Evolutionary conservation across 2,797 vertebrate genomes (phyloP).

Genomic region (Clamator glandarius): DNA sequence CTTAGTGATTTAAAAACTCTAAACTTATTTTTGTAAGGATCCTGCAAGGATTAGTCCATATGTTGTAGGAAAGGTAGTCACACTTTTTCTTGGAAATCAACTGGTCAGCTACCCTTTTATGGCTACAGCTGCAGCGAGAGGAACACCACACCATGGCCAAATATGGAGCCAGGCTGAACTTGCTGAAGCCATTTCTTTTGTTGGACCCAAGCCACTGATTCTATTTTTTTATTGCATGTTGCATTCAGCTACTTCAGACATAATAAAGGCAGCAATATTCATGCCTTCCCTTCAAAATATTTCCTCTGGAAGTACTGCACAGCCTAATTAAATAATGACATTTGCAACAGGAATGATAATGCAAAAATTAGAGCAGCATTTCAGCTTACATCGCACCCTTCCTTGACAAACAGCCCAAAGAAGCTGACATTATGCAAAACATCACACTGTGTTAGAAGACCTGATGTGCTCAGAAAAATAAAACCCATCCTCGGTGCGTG

Average conservation of each 20-base stretch:
- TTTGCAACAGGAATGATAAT: conserved; percentile 58
- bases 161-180: conserved; percentile 49
- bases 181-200: neutral
- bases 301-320: conserved; percentile 60
- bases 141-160: conserved; percentile 44
- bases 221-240: conserved; percentile 24
- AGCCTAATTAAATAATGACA: conserved; percentile 74
- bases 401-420: conserved; percentile 58
- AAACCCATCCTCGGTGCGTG: neutral
- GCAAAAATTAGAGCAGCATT: conserved; percentile 64
- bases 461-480: conserved; percentile 34
- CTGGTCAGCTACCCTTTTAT: conserved; percentile 54
- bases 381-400: conserved; percentile 22
- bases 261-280: conserved; percentile 56
- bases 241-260: conserved; percentile 47
- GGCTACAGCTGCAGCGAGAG: neutral
- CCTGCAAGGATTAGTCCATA: neutral
- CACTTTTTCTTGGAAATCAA: conserved; percentile 50
- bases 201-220: conserved; percentile 53
- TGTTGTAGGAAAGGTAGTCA: conserved; percentile 9
- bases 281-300: conserved; percentile 60
- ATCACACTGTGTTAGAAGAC: conserved; percentile 34
- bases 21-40: conserved; percentile 11
- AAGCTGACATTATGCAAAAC: conserved; percentile 54
- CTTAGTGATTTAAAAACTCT: conserved; percentile 3